phyloP scores from a whole-genome alignment of 2,797 vertebrate genomes.

The Oreortyx pictus region DNA sequence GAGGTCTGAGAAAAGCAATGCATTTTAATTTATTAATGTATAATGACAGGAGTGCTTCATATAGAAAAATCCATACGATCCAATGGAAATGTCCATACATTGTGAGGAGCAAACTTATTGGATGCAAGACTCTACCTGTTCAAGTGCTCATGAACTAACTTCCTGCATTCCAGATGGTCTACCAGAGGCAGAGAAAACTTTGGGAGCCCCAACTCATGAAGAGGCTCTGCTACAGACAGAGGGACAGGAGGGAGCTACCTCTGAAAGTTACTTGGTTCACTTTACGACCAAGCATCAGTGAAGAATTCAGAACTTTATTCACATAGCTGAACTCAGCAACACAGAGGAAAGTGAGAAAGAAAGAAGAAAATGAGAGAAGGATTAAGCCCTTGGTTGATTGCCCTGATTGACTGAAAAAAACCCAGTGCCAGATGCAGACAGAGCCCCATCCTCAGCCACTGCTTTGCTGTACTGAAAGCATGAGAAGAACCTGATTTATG shows the following conservation, averaged over 20 bases:
- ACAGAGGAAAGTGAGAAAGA: neutral
- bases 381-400: neutral
- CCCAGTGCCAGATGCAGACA: neutral
- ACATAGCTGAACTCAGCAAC: neutral
- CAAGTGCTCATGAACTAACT: neutral
- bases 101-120: fast-evolving
- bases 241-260: neutral
- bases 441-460: neutral
- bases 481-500: neutral
- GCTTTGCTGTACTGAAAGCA: neutral
- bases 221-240: fast-evolving
- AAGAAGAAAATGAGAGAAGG: neutral
- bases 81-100: neutral
- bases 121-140: neutral
- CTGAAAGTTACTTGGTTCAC: neutral
- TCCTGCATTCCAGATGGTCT: neutral
- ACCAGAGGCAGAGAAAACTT: neutral
- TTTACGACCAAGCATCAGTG: neutral
- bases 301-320: fast-evolving
- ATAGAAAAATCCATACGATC: neutral
- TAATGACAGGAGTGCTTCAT: neutral
- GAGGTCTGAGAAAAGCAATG: neutral
- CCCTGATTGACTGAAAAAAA: neutral
- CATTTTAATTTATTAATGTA: neutral
- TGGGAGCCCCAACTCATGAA: neutral